Base-by-base conservation (phyloP, 2,888 invertebrate genomes). In the Malachius bipustulatus region DNA sequence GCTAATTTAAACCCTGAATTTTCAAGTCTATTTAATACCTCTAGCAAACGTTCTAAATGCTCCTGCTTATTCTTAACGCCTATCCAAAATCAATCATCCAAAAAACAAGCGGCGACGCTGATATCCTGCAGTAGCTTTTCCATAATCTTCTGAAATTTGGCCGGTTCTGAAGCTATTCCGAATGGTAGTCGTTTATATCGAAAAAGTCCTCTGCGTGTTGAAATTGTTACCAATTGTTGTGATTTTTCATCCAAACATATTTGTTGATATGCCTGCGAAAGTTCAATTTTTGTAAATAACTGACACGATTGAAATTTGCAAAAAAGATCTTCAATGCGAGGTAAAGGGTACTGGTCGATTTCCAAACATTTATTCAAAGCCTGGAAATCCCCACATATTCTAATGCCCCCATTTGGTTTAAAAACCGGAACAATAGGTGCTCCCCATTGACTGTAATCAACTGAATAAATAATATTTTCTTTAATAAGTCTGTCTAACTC, bases 201-300 rank as follows among this genome's bases (percentile, higher is more conserved):
- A 37, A 44, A 56, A n/a, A 56, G 35, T 4, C 55, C 55, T 32
- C 51, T 51, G 33, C 56, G 55, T 3, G 56, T 56, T 35, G 40
- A 55, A 30, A 59, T 40, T 2, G 55, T 59, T 8, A 56, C 36
- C 12, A 51, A 42, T 10, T 53, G 40, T 35, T 48, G 42, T 36
- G 50, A 48, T 27, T 50, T 49, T 3, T 47, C 48, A 26, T 48
- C 47, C 14, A 56, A 41, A 45, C 50, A 50, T 14, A 57, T 34
- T 36, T 59, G 55, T 37, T 54, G 43, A 32, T 57, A 59, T 2
- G 59, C 55, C 24, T 45, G 45, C 1, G 37, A 37, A 4, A 56
- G 44, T 40, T 56, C 52, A 19, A 43, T 33, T 41, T 43, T 43
- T 36, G 38, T 32, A 34, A 34, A 38, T 36, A 8, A 14, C 50